These are phyloP conservation scores for Creontiades dilutus DNA, from an alignment of 2,888 invertebrate species.

Conservation along the genomic window DNA sequence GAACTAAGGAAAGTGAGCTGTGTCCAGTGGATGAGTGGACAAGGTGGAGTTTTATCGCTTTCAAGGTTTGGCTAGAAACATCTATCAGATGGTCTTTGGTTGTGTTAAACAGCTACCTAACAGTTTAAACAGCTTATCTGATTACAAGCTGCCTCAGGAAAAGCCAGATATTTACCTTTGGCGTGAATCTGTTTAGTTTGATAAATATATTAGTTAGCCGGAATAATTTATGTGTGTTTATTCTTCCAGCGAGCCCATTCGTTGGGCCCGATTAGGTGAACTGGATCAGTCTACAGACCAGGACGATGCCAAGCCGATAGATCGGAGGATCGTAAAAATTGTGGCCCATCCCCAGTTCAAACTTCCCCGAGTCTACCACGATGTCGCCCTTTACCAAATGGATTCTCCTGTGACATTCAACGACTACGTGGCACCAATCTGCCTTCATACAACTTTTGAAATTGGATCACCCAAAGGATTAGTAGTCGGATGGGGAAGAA, in stretches of 20 bases:
- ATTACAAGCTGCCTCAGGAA: too few relatives aligned
- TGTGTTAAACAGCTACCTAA: too few relatives aligned
- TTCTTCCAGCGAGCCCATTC: background rate
- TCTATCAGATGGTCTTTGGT: too few relatives aligned
- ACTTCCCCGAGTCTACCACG: slow-evolving; percentile 82
- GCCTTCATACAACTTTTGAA: slow-evolving; percentile 78
- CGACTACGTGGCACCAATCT: slow-evolving; percentile 83
- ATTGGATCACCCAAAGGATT: slow-evolving; percentile 78
- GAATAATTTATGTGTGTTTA: background rate
- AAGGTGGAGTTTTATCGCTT: too few relatives aligned
- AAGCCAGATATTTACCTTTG: too few relatives aligned
- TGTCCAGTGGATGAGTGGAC: too few relatives aligned
- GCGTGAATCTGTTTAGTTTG: too few relatives aligned
- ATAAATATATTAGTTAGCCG: too few relatives aligned
- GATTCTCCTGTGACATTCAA: slow-evolving; percentile 80
- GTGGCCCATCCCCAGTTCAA: slow-evolving; percentile 82
- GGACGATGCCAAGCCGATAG: slow-evolving; percentile 80
- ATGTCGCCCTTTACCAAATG: slow-evolving; percentile 84
- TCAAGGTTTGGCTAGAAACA: too few relatives aligned
- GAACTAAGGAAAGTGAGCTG: too few relatives aligned
- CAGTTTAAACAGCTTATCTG: too few relatives aligned
- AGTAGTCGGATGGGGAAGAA: slow-evolving; percentile 84
- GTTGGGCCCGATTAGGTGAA: slow-evolving; percentile 80
- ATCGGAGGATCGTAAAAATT: slow-evolving; percentile 79
- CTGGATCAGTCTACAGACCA: slow-evolving; percentile 80